phyloP scores from a whole-genome alignment of 2,113 vertebrate genomes.

The Ceuthmochares aereus region DNA sequence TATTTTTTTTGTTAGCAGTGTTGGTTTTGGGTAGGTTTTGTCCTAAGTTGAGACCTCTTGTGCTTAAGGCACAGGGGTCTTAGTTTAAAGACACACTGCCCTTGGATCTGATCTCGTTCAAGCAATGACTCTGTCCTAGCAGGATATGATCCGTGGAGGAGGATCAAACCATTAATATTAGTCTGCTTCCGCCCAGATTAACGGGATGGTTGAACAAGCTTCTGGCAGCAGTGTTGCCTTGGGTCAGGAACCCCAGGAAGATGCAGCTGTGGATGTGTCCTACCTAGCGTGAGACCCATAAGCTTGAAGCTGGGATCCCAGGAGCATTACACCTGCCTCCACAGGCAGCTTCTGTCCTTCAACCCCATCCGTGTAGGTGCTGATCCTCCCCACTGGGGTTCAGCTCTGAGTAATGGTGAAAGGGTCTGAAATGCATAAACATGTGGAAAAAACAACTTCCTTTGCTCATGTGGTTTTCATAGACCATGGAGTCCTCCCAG shows the following conservation, averaged over 20 bases:
- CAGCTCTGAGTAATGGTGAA: background rate
- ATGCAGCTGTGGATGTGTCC: background rate
- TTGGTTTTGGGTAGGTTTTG: background rate
- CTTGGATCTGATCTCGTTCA: background rate
- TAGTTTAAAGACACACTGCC: background rate
- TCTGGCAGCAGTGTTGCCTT: background rate
- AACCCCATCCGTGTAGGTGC: background rate
- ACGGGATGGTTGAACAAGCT: background rate
- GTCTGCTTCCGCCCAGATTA: background rate
- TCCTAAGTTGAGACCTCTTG: background rate
- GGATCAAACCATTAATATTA: background rate
- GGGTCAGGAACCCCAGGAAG: background rate
- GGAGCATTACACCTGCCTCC: background rate
- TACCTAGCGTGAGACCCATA: background rate
- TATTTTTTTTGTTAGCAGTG: rapidly evolving
- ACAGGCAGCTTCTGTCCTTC: background rate
- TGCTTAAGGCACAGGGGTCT: background rate
- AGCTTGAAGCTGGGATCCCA: background rate
- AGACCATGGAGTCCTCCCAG: background rate
- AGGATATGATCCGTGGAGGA: slow-evolving; percentile 3
- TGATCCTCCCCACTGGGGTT: rapidly evolving
- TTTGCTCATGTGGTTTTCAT: background rate
- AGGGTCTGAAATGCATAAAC: background rate
- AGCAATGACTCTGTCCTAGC: background rate
- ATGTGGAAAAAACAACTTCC: background rate